Evolutionary conservation across 2,113 vertebrate genomes (phyloP), one percentile per base, ranked within the genome.

Genomic region (Hirundichthys speculiger): DNA sequence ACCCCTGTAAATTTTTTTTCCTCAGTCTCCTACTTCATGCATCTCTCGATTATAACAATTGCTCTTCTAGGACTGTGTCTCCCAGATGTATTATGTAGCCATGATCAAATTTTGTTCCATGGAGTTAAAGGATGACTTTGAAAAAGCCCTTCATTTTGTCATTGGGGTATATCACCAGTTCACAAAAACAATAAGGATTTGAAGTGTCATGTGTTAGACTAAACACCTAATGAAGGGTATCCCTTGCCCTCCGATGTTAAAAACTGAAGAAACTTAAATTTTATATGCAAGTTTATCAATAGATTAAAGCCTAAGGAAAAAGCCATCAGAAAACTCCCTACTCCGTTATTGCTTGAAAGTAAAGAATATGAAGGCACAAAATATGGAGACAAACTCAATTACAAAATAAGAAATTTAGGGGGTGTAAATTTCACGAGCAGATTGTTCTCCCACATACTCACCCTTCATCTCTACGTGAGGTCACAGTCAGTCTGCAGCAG

Each of bases 1-100:
- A 69, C 73, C 82, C 80, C 73, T 62, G 75, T 75, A 76, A 89
- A 87, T 68, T 76, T 74, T 66, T 62, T 53, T 69, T 76, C 68
- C 65, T 61, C 47, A 12, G 21, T 19, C 68, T 53, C 57, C 72
- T 52, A 20, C 58, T 50, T 40, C 48, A 75, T 24, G 24, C 53
- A 2, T n/a, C 52, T 45, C 19, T 48, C 9, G 8, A 46, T 56
- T 66, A 56, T 30, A 61, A 40, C 30, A 58, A 61, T 61, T 58
- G 53, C 58, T 70, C 45, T 54, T 74, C 46, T 11, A 5, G 18
- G 21, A 21, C 59, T 18, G 46, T 16, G 1, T 66, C 45, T 74
- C 39, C 46, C 38, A 60, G 68, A 55, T 3, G 16, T 15, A 47
- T 74, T 62, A 62, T 46, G 51, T 68, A 73, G 81, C 51, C 5